Conservation (phyloP, 2,113 vertebrate genomes). For the Bufo gargarizans region DNA sequence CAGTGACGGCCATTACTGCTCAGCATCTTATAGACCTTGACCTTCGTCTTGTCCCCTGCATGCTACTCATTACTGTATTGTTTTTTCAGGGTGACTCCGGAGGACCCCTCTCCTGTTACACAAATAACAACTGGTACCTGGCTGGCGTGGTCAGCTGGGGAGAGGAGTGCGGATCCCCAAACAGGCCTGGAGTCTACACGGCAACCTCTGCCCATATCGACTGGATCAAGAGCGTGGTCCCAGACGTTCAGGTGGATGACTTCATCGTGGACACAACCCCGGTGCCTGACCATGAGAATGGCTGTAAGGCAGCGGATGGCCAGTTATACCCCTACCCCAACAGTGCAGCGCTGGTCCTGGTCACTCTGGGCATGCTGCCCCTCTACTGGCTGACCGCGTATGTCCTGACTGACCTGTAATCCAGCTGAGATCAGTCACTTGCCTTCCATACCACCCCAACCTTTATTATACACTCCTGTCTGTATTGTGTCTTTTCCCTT, state of each 20-base stretch:
- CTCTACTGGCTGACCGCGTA: constrained; percentile 41
- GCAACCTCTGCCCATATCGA: constrained; percentile 56
- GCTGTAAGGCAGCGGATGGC: background rate
- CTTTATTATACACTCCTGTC: background rate
- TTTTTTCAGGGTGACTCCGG: constrained; percentile 69
- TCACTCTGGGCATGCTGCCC: constrained; percentile 34
- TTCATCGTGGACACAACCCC: background rate
- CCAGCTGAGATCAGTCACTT: background rate
- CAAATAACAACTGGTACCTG: constrained; percentile 63
- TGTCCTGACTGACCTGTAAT: constrained; percentile 32
- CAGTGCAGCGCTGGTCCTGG: background rate
- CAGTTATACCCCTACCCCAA: background rate
- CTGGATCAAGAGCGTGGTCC: constrained; percentile 61
- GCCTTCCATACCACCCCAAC: background rate
- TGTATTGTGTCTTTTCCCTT: background rate
- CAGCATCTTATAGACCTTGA: no score
- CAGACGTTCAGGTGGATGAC: background rate
- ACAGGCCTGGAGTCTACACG: constrained; percentile 63
- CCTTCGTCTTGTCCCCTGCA: no score
- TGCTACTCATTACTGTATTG: background rate
- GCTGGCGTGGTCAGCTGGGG: constrained; percentile 69
- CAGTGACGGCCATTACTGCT: no score
- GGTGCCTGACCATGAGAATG: background rate
- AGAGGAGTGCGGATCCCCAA: constrained; percentile 61
- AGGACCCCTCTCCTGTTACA: constrained; percentile 65